Percentiles rank a stretch among this genome's conserved stretches.
These are phyloP conservation scores for Erethizon dorsatum DNA, from an alignment of 2,797 vertebrate genomes.

Conservation along the genomic window DNA sequence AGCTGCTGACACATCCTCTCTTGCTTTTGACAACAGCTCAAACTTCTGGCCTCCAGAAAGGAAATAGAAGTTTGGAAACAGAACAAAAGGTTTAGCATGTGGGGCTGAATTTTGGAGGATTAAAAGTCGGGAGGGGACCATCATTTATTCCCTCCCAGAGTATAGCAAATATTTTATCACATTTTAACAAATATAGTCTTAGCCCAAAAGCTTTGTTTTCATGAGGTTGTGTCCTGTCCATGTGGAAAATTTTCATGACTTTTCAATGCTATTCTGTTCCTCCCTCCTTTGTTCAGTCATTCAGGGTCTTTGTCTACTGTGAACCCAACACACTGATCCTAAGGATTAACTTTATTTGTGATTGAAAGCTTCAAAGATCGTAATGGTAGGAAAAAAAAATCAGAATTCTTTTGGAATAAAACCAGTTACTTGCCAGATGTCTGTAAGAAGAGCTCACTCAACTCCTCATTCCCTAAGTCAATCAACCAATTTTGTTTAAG, in stretches of 20 bases:
- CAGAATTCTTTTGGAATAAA: conserved; percentile 23
- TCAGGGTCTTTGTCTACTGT: conserved; percentile 37
- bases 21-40: conserved; percentile 45
- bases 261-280: conserved; percentile 51
- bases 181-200: conserved; percentile 57
- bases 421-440: not conserved
- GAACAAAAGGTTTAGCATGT: conserved; percentile 46
- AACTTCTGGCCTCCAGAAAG: conserved; percentile 59
- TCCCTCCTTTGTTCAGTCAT: conserved; percentile 62
- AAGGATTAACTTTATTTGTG: conserved; percentile 68
- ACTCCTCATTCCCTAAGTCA: not conserved
- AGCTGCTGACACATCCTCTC: not conserved
- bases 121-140: not conserved
- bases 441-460: not conserved
- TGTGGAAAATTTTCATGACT: conserved; percentile 71
- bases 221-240: conserved; percentile 28
- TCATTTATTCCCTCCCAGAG: conserved; percentile 36
- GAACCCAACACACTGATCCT: not conserved
- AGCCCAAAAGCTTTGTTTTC: conserved; percentile 69
- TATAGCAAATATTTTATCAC: conserved; percentile 64
- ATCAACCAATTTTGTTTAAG: not conserved
- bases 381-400: not conserved
- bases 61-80: conserved; percentile 54
- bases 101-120: conserved; percentile 53
- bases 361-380: conserved; percentile 43